Base-by-base conservation (phyloP, 2,888 invertebrate genomes). In the Acleris literana region DNA sequence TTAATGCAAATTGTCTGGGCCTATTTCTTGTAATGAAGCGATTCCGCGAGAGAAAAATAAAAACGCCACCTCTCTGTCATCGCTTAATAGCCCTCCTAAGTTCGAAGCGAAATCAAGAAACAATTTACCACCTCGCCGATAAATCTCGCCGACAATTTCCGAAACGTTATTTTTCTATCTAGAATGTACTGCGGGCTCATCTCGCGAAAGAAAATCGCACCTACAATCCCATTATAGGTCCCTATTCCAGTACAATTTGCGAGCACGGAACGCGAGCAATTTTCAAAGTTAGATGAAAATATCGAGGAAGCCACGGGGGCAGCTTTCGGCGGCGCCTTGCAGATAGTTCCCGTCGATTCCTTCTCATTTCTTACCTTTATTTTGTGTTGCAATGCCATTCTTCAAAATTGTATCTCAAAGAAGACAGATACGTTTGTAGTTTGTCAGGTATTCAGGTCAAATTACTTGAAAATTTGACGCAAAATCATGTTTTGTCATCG, bases 231-330 rank as follows among this genome's bases (percentile, higher is more conserved):
- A 90, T 91, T 91, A 92, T 91, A 87, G 91, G 91, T 90, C 89
- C 88, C 87, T 86, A 87, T 90, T 87, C 75, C 86, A 84, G 88
- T 84, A 86, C 91, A 92, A 90, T 91, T 91, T 91, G 88, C 86
- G 84, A 87, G 82, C 83, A 85, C 81, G 79, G 84, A 83, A 82
- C 78, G 81, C 81, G 76, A 84, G 83, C 90, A 90, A 90, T 91
- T 90, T 90, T 87, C 86, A 88, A 90, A 90, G 85, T 90, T 92
- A 92, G 91, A 92, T 92, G 90, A 91, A 90, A 92, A 92, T 90
- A 90, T 87, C 85, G 83, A 79, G 77, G 81, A 81, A 81, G 83
- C 79, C 63, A 56, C 70, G 51, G 65, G 68, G 69, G 64, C 74
- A 69, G 67, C 70, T 75, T 74, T 73, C 72, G 68, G 72, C 56